Evolutionary conservation across 1,140 invertebrate genomes (phyloP).

Genomic region (Pemphigus obesinymphae): DNA sequence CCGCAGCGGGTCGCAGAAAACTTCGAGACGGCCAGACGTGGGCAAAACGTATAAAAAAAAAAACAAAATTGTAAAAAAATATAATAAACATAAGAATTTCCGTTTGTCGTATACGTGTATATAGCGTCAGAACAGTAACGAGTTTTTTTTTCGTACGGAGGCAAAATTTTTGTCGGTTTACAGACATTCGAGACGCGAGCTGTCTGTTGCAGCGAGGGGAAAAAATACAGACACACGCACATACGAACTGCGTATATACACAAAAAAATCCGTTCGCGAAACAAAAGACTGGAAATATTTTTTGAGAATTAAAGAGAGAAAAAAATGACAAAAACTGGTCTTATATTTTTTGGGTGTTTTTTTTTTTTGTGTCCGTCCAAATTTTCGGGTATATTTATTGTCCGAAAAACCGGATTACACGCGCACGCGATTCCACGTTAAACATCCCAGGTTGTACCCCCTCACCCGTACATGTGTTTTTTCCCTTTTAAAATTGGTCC

Average conservation of each 20-base stretch:
- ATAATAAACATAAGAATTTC: slow-evolving; percentile 23
- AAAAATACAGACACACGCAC: not conserved
- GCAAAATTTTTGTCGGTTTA: slow-evolving; percentile 27
- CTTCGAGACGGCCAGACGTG: not conserved
- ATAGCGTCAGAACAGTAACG: slow-evolving; percentile 28
- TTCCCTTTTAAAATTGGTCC: not conserved
- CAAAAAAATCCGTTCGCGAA: slow-evolving; percentile 5
- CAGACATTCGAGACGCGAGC: slow-evolving; percentile 15
- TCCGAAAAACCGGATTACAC: slow-evolving; percentile 35
- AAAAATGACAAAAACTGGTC: slow-evolving; percentile 4
- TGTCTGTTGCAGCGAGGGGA: not conserved
- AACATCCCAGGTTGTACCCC: not conserved
- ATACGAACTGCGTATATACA: not conserved
- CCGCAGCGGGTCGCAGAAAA: not conserved
- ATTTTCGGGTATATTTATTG: slow-evolving; percentile 36
- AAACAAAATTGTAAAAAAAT: not conserved
- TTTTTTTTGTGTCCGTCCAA: not conserved
- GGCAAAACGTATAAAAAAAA: not conserved
- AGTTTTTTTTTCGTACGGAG: slow-evolving; percentile 22
- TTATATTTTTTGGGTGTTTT: slow-evolving; percentile 10
- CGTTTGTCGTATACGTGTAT: not conserved
- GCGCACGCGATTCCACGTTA: not conserved
- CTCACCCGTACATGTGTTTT: not conserved
- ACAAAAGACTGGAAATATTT: slow-evolving; percentile 23
- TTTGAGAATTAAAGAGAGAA: not conserved